Evolutionary conservation across 2,888 invertebrate species (phyloP).

Genomic region (Drosophila putrida): DNA sequence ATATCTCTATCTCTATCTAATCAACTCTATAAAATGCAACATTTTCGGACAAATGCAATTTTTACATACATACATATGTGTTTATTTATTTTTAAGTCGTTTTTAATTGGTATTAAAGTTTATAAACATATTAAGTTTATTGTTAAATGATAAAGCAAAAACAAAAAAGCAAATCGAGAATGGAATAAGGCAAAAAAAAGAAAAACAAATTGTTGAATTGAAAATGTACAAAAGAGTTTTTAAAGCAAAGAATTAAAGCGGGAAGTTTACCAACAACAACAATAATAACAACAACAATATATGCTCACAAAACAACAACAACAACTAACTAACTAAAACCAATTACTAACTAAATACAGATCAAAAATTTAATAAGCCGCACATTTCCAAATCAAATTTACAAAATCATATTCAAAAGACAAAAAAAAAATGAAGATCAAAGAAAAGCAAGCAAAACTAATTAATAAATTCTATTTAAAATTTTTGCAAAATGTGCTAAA

Average conservation of each 20-base stretch:
- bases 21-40: conserved; percentile 11
- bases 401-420: conserved; percentile 25
- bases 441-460: background rate
- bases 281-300: conserved; percentile 7
- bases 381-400: conserved; percentile 42
- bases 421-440: background rate
- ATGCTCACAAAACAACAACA: conserved; percentile 2
- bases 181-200: background rate
- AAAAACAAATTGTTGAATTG: conserved; percentile 48
- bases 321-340: conserved; percentile 9
- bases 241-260: background rate
- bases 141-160: conserved; percentile 31
- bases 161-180: background rate
- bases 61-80: conserved; percentile 36
- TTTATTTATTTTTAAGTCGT: conserved; percentile 54
- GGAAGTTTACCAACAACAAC: background rate
- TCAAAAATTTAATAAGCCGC: conserved; percentile 35
- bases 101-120: conserved; percentile 52
- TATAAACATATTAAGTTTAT: conserved; percentile 64
- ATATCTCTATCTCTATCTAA: conserved; percentile 17
- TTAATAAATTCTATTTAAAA: conserved; percentile 37
- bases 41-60: conserved; percentile 47
- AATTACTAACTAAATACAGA: conserved; percentile 22
- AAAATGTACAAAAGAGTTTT: conserved; percentile 48
- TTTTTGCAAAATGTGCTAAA: conserved; percentile 30